Evolutionary conservation across 2,888 invertebrate species (phyloP).

Genomic region (Aethes cnicana): DNA sequence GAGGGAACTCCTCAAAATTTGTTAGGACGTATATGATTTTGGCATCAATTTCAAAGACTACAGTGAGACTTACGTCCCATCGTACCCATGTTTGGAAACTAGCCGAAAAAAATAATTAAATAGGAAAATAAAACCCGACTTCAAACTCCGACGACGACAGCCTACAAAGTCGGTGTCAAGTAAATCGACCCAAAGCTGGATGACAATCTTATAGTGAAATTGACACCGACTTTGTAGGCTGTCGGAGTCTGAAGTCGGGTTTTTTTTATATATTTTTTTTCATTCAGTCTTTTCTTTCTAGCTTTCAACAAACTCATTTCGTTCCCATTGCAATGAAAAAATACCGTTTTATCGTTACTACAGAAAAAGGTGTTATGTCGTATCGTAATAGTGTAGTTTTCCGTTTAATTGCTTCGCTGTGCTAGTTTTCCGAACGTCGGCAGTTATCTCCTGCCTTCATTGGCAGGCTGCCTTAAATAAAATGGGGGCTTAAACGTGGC

Average conservation of each 20-base stretch:
- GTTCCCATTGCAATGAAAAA: background rate
- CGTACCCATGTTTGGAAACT: no score
- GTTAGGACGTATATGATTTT: no score
- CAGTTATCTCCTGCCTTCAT: conserved; percentile 42
- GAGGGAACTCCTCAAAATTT: no score
- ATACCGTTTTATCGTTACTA: background rate
- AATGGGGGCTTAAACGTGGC: conserved; percentile 49
- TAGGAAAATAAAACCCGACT: no score
- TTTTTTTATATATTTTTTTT: background rate
- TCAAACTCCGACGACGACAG: no score
- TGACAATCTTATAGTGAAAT: background rate
- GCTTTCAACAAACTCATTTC: background rate
- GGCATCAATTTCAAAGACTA: no score
- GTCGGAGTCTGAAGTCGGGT: no score
- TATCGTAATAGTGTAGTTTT: conserved; percentile 32
- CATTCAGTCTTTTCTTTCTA: background rate
- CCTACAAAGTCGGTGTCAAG: background rate
- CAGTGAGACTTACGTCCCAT: no score
- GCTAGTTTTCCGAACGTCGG: conserved; percentile 43
- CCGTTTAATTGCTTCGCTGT: conserved; percentile 41
- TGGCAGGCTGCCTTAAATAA: conserved; percentile 66
- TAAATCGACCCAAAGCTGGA: background rate
- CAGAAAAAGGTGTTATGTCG: conserved; percentile 33
- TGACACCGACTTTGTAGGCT: no score
- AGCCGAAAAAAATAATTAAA: no score